These are phyloP conservation scores for Hirtodrosophila duncani DNA, from an alignment of 2,888 invertebrate species.

Conservation along the genomic window DNA sequence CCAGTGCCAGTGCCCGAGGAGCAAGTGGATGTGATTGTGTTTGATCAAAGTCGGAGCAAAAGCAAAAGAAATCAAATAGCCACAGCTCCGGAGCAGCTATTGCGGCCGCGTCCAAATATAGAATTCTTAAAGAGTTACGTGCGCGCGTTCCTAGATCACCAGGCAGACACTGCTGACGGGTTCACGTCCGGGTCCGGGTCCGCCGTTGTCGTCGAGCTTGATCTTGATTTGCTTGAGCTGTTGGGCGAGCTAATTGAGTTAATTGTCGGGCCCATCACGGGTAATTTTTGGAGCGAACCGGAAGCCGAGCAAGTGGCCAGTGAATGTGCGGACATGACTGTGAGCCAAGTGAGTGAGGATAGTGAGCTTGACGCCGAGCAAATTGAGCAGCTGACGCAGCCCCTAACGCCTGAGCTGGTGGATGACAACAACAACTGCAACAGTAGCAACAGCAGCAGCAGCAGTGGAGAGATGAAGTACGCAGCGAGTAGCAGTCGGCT, in stretches of 20 bases:
- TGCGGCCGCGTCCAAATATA: constrained; percentile 44
- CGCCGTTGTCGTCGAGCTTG: constrained; percentile 19
- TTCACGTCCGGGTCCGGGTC: constrained; percentile 1
- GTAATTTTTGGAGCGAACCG: constrained; percentile 48
- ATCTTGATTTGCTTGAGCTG: constrained; percentile 48
- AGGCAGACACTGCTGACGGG: background rate
- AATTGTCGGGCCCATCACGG: constrained; percentile 47
- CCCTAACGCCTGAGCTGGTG: too few relatives aligned
- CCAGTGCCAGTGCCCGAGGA: constrained; percentile 61
- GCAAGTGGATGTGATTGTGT: too few relatives aligned
- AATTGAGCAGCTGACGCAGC: constrained; percentile 44
- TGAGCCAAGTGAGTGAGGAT: constrained; percentile 58
- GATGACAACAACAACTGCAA: constrained; percentile 38
- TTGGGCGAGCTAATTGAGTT: constrained; percentile 49
- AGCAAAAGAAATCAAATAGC: constrained; percentile 12
- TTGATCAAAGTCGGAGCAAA: constrained; percentile 26
- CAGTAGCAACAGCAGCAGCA: constrained; percentile 3
- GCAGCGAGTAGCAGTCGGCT: constrained; percentile 53
- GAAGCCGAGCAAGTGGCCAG: constrained; percentile 21
- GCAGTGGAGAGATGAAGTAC: constrained; percentile 64
- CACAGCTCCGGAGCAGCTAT: constrained; percentile 1
- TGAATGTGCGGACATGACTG: constrained; percentile 60
- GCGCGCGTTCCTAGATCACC: constrained; percentile 42
- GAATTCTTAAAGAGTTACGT: constrained; percentile 52
- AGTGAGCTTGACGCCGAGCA: constrained; percentile 57